Evolutionary conservation across 2,113 vertebrate species (phyloP), one percentile per base, ranked within the genome.

Genomic region (Phaethon lepturus): DNA sequence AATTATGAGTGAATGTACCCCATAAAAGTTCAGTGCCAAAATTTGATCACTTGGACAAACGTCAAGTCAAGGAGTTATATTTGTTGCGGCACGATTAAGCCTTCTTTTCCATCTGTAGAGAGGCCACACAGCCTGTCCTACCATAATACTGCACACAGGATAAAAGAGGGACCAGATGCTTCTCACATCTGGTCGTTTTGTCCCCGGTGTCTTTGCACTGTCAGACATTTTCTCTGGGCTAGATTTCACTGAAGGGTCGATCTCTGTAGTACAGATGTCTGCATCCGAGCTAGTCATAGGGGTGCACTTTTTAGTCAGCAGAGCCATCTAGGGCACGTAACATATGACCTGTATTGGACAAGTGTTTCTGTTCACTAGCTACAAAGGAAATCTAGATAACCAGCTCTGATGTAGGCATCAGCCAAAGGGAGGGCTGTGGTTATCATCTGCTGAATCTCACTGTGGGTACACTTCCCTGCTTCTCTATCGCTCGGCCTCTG

Each of bases 331-430:
- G 17, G 74, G 7, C 40, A n/a, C 0, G 1, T 35, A 45, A 80
- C 9, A 13, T 52, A 52, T 10, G 31, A 56, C 22, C 9, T 0
- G 0, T 42, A 5, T 78, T 0, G 0, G 29, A 33, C 11, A 56
- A 85, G 33, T 40, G 22, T 11, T 91, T 80, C 29, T 53, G 4
- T 69, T 64, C 44, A 18, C 13, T 42, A n/a, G 10, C 47, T 72
- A 3, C 23, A 40, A 67, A 18, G 40, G 20, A 74, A 82, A 35
- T 68, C 17, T 55, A 52, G 28, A 29, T 11, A 55, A 67, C 7
- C 58, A 63, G 15, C 18, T 63, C 42, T 44, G 40, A 64, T 45
- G 17, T 4, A 55, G 60, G 14, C n/a, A 47, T 19, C 60, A 90
- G 62, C 23, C 47, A 40, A 66, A 55, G 47, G 67, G 7, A 11